Conservation (phyloP, 2,888 invertebrate genomes). For the Pinctada fucata region DNA sequence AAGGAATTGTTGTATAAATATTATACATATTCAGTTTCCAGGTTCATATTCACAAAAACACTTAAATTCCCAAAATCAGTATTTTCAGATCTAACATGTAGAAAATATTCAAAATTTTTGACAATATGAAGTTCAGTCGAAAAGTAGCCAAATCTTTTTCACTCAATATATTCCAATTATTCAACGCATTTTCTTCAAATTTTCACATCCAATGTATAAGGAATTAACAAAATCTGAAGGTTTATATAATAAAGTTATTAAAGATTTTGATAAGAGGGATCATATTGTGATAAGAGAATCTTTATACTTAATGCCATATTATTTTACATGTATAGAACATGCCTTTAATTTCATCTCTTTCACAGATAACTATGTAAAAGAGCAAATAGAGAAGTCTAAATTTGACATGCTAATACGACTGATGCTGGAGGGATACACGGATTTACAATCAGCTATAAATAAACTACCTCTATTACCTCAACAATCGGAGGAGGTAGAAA, state of each 20-base stretch:
- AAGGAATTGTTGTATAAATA: too few species aligned
- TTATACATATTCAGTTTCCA: too few species aligned
- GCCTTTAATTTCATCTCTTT: neutral
- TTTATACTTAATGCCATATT: neutral
- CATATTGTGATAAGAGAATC: too few species aligned
- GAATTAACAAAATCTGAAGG: neutral
- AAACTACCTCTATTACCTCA: constrained; percentile 49
- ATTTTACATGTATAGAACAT: neutral
- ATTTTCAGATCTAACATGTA: too few species aligned
- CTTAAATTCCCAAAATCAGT: too few species aligned
- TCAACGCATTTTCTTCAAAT: neutral
- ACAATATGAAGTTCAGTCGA: too few species aligned
- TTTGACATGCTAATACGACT: constrained; percentile 56
- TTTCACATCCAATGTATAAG: neutral
- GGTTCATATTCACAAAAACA: too few species aligned
- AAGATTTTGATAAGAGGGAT: too few species aligned
- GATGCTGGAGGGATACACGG: constrained; percentile 63
- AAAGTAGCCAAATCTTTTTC: too few species aligned
- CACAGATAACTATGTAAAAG: constrained; percentile 61
- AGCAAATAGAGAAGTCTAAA: constrained; percentile 62
- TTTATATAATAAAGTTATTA: too few species aligned
- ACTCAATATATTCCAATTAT: neutral
- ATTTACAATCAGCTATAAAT: constrained; percentile 53
- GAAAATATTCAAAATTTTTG: too few species aligned
- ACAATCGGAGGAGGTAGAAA: constrained; percentile 55